Base-by-base conservation (phyloP, 1,140 invertebrate species). In the Neodiprion pinetum region DNA sequence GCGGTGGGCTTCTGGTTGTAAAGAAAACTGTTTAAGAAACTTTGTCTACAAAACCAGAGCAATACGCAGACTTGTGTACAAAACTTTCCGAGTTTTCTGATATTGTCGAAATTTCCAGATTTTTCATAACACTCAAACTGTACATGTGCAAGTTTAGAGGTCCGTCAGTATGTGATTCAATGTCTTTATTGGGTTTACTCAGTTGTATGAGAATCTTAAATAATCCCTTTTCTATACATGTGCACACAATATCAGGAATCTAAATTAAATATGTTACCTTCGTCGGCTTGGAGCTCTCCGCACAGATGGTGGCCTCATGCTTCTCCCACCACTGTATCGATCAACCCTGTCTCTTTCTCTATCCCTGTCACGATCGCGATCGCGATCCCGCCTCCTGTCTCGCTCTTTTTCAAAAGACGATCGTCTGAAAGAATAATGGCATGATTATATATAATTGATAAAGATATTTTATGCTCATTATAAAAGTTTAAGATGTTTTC, bases 271-370 rank as follows among this genome's bases (percentile, higher is more conserved):
- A 48, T 70, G 28, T 78, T 80, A 88, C 88, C 85, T 88, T 85
- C 86, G 84, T 78, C 88, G 85, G 76, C 81, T 85, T 77, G 86
- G 75, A 80, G 87, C 80, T 87, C 89, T 79, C 82, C 88, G 80
- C 78, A 89, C 77, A 79, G 87, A 87, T 74, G 87, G 86, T 75
- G 86, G 85, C 77, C 88, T 83, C 87, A 87, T 89, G 74, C 79
- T 86, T 50, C 85, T 86, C 77, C 66, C 79, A 72, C 81, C 86
- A 67, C 84, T 90, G 84, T 83, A 90, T 82, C 83, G 88, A 81
- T 79, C 91, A 75, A 90, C 77, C 66, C 88, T 82, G 9, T 89
- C 86, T n/a, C 87, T 79, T n/a, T 82, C 80, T 48, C 84, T 81
- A 68, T 90, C 88, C 50, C 87, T 81, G 50, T 87, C 88, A 77